Base-by-base conservation (phyloP, 2,797 vertebrate genomes). In the Trematomus bernacchii region DNA sequence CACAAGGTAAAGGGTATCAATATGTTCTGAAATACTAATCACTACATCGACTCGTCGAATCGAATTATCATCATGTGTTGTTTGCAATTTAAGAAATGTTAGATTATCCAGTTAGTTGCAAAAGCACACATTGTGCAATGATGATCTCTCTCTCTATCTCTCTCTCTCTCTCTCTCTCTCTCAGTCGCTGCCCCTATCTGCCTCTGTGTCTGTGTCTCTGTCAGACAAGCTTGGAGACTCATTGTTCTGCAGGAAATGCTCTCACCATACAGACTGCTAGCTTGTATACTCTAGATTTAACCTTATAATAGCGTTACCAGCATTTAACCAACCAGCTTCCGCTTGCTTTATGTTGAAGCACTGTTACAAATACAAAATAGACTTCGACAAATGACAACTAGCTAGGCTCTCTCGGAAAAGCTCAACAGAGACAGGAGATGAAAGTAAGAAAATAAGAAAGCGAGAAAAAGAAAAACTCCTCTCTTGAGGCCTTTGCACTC, bases 191-290 rank as follows among this genome's bases (percentile, higher is more conserved):
- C 33, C 33, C 33, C 33, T 37, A 37, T 37, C 8, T 37, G 33
- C 33, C 77, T 72, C 83, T 70, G 27, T 80, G 55, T 79, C 77
- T 79, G 55, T 78, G 71, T 85, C 76, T 82, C 75, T 84, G 73
- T 84, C 85, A 89, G 84, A 89, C 72, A 73, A 85, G 87, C 78
- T 71, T 78, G 77, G 87, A 83, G 78, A 82, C 82, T 90, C 87
- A 91, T 92, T 94, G 90, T 92, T 93, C 83, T 11, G 55, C 91
- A 94, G 92, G 90, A 94, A 93, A 89, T 91, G 84, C 83, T 86
- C 80, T 90, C 87, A 87, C 68, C 83, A 87, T 85, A 86, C 83
- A 85, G 76, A 81, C 85, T 79, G 79, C 73, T 71, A 85, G 68
- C 82, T 75, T 93, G 89, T 92, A 84, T 93, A 85, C 85, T 90